phyloP scores from a whole-genome alignment of 2,113 vertebrate species.

The Cygnus buccinator region DNA sequence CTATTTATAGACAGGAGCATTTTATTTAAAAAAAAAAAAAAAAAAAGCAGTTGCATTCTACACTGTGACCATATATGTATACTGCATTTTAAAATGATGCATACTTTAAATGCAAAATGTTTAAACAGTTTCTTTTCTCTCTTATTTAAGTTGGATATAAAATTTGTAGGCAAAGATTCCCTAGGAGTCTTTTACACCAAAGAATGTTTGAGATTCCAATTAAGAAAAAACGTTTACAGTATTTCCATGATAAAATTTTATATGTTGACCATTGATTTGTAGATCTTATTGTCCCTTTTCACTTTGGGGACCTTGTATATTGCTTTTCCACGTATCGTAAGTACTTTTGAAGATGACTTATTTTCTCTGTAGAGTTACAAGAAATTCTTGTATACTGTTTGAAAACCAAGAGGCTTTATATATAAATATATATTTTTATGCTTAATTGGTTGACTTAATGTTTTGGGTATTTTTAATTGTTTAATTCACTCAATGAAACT shows the following conservation, averaged over 20 bases:
- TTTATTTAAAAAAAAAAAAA: constrained; percentile 41
- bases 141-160: constrained; percentile 55
- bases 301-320: background rate
- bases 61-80: constrained; percentile 65
- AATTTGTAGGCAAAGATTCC: constrained; percentile 33
- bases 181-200: constrained; percentile 72
- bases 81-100: constrained; percentile 66
- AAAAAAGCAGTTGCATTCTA: constrained; percentile 36
- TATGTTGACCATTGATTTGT: constrained; percentile 47
- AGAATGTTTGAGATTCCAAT: constrained; percentile 59
- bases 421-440: background rate
- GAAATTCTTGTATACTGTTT: constrained; percentile 11
- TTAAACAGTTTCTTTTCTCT: constrained; percentile 37
- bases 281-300: constrained; percentile 11
- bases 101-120: constrained; percentile 68
- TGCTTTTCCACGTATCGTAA: constrained; percentile 50
- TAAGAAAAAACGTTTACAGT: constrained; percentile 76
- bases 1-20: constrained; percentile 40
- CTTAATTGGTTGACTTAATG: background rate
- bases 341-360: constrained; percentile 16
- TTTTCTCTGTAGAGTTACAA: constrained; percentile 21
- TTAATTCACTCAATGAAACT: background rate
- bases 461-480: background rate
- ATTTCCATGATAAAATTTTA: constrained; percentile 46
- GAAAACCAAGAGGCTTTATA: constrained; percentile 54